A percentile compares a stretch with the other conserved stretches of the same genome.
Evolutionary conservation across 2,113 vertebrate species (phyloP).

Genomic region (Scartelaos histophorus): DNA sequence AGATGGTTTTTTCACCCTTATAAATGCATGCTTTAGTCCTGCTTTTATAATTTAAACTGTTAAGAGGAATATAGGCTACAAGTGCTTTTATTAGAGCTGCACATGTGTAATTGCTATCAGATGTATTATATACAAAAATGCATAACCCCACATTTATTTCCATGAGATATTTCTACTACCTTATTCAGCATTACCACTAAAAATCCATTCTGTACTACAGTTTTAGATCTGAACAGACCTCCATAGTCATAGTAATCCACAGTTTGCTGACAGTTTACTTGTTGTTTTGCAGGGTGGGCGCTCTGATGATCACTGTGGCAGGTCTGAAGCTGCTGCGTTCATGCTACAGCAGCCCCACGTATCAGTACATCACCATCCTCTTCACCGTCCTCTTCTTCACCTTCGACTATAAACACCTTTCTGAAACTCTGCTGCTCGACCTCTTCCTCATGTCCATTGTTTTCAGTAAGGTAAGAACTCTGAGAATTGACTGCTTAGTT

Average conservation of each 20-base stretch:
- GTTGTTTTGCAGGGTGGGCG: slow-evolving; percentile 81
- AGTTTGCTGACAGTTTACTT: neutral
- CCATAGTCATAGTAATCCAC: neutral
- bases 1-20: no score
- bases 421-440: slow-evolving; percentile 95
- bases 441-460: slow-evolving; percentile 98
- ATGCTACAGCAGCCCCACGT: slow-evolving; percentile 94
- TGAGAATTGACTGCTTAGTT: neutral
- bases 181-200: neutral
- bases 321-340: slow-evolving; percentile 96
- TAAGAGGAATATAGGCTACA: no score
- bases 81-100: neutral
- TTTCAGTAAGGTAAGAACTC: slow-evolving; percentile 91
- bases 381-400: slow-evolving; percentile 98
- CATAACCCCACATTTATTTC: neutral
- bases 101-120: neutral
- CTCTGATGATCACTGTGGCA: slow-evolving; percentile 94
- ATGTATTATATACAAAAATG: neutral
- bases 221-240: neutral
- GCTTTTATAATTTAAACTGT: no score
- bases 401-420: slow-evolving; percentile 92
- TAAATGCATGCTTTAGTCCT: no score
- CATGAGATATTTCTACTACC: neutral
- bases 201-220: neutral
- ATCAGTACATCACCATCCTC: slow-evolving; percentile 94